phyloP scores from a whole-genome alignment of 2,797 vertebrate species.

The Enteromius viviparus region DNA sequence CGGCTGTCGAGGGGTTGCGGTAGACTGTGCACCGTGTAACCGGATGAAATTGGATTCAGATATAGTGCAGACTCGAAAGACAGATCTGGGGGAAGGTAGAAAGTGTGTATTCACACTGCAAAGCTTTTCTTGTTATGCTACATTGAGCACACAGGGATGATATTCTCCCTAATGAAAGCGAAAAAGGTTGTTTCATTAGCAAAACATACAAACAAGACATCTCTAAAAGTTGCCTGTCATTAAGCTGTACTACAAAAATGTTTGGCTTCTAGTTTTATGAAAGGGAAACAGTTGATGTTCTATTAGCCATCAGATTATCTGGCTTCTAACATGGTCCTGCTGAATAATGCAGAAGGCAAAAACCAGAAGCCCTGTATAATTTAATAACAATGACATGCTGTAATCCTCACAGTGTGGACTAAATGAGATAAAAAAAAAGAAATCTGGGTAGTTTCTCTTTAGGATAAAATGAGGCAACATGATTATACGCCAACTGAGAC shows the following conservation, averaged over 20 bases:
- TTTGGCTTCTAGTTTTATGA: constrained; percentile 2
- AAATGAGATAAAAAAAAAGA: neutral
- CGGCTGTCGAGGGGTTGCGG: neutral
- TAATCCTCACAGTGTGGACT: neutral
- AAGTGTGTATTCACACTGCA: neutral
- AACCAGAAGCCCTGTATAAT: constrained; percentile 23
- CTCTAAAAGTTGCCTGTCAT: neutral
- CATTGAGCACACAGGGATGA: neutral
- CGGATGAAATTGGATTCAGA: constrained; percentile 17
- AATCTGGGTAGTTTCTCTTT: neutral
- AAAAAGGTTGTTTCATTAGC: neutral
- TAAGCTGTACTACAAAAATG: neutral
- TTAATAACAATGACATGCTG: constrained; percentile 10
- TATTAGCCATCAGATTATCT: constrained; percentile 13
- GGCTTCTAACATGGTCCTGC: neutral
- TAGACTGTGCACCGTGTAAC: neutral
- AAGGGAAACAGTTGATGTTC: neutral
- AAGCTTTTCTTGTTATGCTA: constrained; percentile 4
- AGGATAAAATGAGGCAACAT: neutral
- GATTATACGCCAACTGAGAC: neutral
- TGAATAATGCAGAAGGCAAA: constrained; percentile 21
- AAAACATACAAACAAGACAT: neutral
- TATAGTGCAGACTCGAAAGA: neutral
- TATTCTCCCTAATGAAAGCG: neutral
- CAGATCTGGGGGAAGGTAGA: constrained; percentile 4